Percentiles rank a stretch among this genome's conserved stretches.
phyloP scores from a whole-genome alignment of 35 echinoderm and acorn worm genomes.

The Apostichopus japonicus region DNA sequence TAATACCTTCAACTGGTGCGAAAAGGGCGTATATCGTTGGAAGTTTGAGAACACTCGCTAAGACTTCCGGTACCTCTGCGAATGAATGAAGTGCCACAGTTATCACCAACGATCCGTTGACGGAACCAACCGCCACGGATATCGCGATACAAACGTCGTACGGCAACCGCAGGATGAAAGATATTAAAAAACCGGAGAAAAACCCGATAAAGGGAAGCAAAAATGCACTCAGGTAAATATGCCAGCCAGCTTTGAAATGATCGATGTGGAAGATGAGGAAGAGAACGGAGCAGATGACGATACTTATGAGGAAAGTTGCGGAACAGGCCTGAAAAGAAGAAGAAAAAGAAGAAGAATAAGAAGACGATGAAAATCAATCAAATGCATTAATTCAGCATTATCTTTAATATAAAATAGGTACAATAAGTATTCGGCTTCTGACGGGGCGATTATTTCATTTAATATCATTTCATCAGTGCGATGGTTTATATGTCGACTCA shows the following conservation, averaged over 20 bases:
- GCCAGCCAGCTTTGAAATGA: constrained; percentile 7
- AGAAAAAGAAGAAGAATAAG: background rate
- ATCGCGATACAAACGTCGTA: constrained; percentile 60
- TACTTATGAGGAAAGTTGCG: background rate
- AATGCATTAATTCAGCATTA: background rate
- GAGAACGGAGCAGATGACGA: constrained; percentile 13
- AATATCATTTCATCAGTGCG: no score
- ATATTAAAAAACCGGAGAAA: constrained; percentile 27
- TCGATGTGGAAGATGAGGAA: constrained; percentile 35
- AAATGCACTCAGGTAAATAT: constrained; percentile 25
- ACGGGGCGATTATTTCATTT: no score
- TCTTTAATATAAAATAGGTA: no score
- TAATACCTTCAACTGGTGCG: constrained; percentile 38
- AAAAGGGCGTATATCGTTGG: constrained; percentile 47
- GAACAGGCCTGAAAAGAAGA: constrained; percentile 42
- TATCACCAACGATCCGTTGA: constrained; percentile 42
- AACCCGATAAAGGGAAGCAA: constrained; percentile 35
- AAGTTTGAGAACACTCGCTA: background rate
- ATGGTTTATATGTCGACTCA: no score
- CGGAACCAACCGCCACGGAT: constrained; percentile 39
- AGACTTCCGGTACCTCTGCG: background rate
- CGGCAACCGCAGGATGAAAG: constrained; percentile 16
- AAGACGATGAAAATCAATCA: background rate
- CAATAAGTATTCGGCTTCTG: no score
- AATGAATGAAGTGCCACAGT: constrained; percentile 38